Evolutionary conservation across 2,797 vertebrate species (phyloP), one percentile per base, ranked within the genome.

Genomic region (Chloroceryle amazona): DNA sequence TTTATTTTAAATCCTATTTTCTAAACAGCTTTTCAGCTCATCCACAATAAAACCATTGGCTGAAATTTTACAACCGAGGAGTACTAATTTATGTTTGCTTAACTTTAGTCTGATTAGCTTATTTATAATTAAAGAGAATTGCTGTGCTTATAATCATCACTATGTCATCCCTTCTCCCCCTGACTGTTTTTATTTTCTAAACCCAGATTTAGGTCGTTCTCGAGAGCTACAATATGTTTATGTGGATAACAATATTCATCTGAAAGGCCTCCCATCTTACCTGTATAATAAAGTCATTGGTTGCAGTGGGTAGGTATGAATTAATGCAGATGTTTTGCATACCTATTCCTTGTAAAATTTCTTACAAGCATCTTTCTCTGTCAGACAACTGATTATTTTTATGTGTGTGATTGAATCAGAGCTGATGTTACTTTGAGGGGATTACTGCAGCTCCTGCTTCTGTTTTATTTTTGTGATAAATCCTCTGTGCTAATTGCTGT

Each of bases 271-370:
- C 93, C 98, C 98, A 11, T 99, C 98, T 62, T 98, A 98, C 68
- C 98, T 99, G 73, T 99, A 98, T 93, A 99, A 99, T 97, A 99
- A 99, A 98, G 99, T 99, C 95, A 99, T 99, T 97, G 98, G 98
- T 86, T 98, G 99, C 97, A 98, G 98, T 95, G 98, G 98, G 98
- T 98, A 98, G 98, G 98, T 96, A 66, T 95, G 95, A 87, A 60
- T 89, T 72, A 47, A 82, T 68, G 89, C 52, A 81, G 41, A 58
- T 68, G 8, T 72, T 37, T 71, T 60, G 25, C 55, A 42, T 83
- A 62, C 39, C n/a, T 41, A 20, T 94, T 90, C 33, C 60, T 57
- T 83, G 46, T 79, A 60, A 76, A 46, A 57, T 31, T 60, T 80
- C 57, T 52, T 49, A 31, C n/a, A 14, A 87, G 52, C 79, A 47